Evolutionary conservation across 2,113 vertebrate genomes (phyloP).

Genomic region (Otus sunia): DNA sequence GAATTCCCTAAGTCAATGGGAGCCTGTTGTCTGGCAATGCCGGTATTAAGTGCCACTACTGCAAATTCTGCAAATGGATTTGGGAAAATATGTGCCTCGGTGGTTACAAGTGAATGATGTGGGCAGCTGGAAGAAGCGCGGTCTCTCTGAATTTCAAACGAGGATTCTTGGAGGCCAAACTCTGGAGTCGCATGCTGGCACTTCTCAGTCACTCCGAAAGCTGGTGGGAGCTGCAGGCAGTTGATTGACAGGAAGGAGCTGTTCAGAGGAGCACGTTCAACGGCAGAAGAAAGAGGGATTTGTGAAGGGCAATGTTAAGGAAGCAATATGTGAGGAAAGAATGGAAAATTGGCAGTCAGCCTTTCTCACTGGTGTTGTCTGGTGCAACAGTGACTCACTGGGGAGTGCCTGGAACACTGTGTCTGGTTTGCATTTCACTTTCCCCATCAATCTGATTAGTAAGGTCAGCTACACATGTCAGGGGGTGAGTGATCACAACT

Average conservation of each 20-base stretch:
- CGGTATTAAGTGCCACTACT: neutral
- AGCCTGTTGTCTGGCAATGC: neutral
- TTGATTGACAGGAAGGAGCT: neutral
- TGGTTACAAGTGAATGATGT: accelerated
- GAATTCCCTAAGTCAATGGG: neutral
- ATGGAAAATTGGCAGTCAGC: neutral
- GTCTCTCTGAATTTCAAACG: neutral
- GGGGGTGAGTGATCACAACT: neutral
- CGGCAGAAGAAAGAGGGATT: neutral
- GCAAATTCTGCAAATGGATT: neutral
- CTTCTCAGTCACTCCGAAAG: neutral
- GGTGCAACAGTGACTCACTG: neutral
- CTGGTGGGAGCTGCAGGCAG: neutral
- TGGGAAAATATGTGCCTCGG: neutral
- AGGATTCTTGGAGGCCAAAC: neutral
- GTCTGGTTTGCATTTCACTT: neutral
- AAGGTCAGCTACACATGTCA: neutral
- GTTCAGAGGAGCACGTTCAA: neutral
- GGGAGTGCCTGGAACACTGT: neutral
- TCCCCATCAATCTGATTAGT: neutral
- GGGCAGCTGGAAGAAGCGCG: neutral
- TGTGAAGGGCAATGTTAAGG: neutral
- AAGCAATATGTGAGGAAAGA: neutral
- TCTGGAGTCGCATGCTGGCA: neutral
- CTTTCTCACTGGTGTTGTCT: neutral